Evolutionary conservation across 2,888 invertebrate genomes (phyloP).

Genomic region (Uloborus plumipes): DNA sequence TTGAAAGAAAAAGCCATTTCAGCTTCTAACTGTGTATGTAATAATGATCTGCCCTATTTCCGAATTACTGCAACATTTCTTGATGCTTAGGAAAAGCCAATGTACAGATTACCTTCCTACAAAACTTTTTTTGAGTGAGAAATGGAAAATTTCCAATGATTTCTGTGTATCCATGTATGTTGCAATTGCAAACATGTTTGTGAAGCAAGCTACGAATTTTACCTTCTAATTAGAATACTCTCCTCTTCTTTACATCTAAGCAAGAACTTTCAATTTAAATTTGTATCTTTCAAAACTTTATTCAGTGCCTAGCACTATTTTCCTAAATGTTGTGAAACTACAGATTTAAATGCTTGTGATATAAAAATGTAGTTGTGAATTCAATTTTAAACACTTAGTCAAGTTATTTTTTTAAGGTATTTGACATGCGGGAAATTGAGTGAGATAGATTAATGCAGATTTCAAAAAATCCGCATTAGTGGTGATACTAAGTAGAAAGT

Average conservation of each 20-base stretch:
- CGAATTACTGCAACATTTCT: too few species aligned
- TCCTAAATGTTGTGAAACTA: conserved; percentile 8
- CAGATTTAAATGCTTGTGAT: conserved; percentile 23
- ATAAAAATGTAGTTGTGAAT: conserved; percentile 28
- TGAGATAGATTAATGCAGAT: conserved; percentile 38
- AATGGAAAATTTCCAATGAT: too few species aligned
- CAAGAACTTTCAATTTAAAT: neutral
- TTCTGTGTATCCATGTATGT: too few species aligned
- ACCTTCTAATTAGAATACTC: neutral
- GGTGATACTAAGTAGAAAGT: conserved; percentile 29
- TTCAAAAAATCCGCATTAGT: conserved; percentile 8
- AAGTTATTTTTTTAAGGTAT: conserved; percentile 58
- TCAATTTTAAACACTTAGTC: conserved; percentile 15
- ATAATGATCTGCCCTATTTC: too few species aligned
- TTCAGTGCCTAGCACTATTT: conserved; percentile 14
- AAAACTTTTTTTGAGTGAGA: too few species aligned
- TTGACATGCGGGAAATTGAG: conserved; percentile 8
- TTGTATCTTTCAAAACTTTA: neutral
- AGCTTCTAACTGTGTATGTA: too few species aligned
- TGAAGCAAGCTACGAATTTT: neutral
- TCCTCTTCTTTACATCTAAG: neutral
- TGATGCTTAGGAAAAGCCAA: too few species aligned
- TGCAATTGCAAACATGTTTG: too few species aligned
- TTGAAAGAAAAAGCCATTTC: too few species aligned
- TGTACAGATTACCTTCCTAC: too few species aligned